Base-by-base conservation (phyloP, 2,888 invertebrate species). In the Acanthosepion esculentum region DNA sequence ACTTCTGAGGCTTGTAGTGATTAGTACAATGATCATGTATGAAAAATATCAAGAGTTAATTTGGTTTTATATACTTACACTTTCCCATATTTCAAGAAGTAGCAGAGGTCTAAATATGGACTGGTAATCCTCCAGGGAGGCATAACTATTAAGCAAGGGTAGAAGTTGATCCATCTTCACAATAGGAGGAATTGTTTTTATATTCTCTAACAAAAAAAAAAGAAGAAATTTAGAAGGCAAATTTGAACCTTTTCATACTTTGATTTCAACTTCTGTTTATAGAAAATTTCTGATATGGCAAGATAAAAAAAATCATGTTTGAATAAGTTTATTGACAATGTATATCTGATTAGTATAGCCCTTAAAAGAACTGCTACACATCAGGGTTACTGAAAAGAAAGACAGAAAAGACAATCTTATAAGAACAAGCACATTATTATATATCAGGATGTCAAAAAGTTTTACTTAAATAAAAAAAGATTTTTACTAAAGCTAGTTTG, bases 61-160 rank as follows among this genome's bases (percentile, higher is more conserved):
- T 91, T 26, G 33, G 26, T 59, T 92, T 12, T 48, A 91, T 78
- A 23, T 41, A 95, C 96, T 95, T 95, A 97, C 97, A 94, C 95
- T 95, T 95, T 96, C 96, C 96, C 96, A 97, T 29, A 96, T 96
- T 91, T 97, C 97, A 95, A 96, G 95, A 55, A 96, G 94, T 0
- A 97, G 95, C 33, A 96, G 96, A 41, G 96, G 94, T 94, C 95
- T 96, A 64, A 96, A 95, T 50, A 95, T 96, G 41, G 95, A 94
- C 91, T 95, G 95, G 95, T 96, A 97, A 91, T 97, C 96, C 78
- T 96, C 95, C 94, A 95, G 95, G 55, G 94, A 94, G 48, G 95
- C 95, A 78, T 95, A 95, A 33, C 95, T 94, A 94, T 94, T 91
- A 12, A 94, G 95, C 26, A 95, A 92, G 23, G 94, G 95, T n/a